Evolutionary conservation across 2,888 invertebrate species (phyloP).

Genomic region (Caenorhabditis sulstoni): DNA sequence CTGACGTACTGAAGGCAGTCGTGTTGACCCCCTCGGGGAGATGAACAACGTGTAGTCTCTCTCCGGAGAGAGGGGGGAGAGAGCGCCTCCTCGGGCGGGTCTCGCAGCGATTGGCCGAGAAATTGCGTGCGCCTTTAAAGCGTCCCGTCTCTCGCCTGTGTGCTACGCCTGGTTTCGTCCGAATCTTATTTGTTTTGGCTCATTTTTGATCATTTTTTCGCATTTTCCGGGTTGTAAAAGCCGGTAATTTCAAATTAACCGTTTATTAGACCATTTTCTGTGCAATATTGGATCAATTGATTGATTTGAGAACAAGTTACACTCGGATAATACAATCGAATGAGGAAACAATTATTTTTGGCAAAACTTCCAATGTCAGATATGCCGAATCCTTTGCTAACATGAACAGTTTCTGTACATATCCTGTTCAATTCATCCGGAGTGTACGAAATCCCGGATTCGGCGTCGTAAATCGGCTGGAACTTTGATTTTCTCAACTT

Average conservation of each 20-base stretch:
- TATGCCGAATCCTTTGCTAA: slow-evolving; percentile 66
- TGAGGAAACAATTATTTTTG: slow-evolving; percentile 65
- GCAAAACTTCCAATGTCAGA: slow-evolving; percentile 64
- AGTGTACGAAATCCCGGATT: slow-evolving; percentile 57
- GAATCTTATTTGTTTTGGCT: slow-evolving; percentile 15
- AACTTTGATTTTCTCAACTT: neutral
- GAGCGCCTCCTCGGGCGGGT: slow-evolving; percentile 4
- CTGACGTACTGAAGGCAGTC: slow-evolving; percentile 32
- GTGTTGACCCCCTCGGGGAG: slow-evolving; percentile 18
- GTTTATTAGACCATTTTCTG: slow-evolving; percentile 52
- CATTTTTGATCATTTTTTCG: neutral
- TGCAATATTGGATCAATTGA: slow-evolving; percentile 64
- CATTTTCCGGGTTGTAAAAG: too few relatives aligned
- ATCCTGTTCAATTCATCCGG: slow-evolving; percentile 53
- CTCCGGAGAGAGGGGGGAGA: neutral
- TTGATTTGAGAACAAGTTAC: slow-evolving; percentile 70
- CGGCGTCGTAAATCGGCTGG: slow-evolving; percentile 63
- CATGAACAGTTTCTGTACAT: slow-evolving; percentile 57
- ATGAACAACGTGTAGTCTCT: slow-evolving; percentile 47
- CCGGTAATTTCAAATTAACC: slow-evolving; percentile 27
- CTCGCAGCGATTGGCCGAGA: slow-evolving; percentile 28
- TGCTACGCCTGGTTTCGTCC: slow-evolving; percentile 1
- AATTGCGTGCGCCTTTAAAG: slow-evolving; percentile 52
- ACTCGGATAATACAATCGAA: slow-evolving; percentile 64
- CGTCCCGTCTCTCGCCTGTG: neutral